Percentiles rank a stretch among this genome's conserved stretches.
phyloP scores from a whole-genome alignment of 1,140 invertebrate genomes.

The Drosophila bocqueti region DNA sequence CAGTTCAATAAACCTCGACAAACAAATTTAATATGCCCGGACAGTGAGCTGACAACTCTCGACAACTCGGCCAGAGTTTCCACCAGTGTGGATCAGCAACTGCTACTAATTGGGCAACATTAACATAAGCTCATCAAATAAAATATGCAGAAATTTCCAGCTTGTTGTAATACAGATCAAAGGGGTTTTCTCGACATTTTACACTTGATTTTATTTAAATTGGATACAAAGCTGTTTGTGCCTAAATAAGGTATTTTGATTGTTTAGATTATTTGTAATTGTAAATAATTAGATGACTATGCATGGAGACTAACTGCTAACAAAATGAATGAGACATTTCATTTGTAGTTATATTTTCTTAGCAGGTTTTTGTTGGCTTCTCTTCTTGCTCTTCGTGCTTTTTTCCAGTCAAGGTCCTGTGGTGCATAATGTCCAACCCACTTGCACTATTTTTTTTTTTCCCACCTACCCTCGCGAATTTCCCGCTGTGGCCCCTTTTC shows the following conservation, averaged over 20 bases:
- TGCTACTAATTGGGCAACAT: slow-evolving; percentile 73
- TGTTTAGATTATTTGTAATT: too few relatives aligned
- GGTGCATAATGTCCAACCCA: slow-evolving; percentile 58
- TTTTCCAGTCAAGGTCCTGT: slow-evolving; percentile 60
- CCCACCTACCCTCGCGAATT: slow-evolving; percentile 10
- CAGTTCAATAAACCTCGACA: slow-evolving; percentile 74
- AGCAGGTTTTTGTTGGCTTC: neutral
- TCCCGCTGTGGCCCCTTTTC: slow-evolving; percentile 4
- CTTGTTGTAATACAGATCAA: too few relatives aligned
- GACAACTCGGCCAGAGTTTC: slow-evolving; percentile 13
- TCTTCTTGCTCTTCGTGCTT: neutral
- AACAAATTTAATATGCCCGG: slow-evolving; percentile 75
- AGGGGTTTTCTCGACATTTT: too few relatives aligned
- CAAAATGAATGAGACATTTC: too few relatives aligned
- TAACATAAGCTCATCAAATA: slow-evolving; percentile 53
- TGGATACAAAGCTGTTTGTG: too few relatives aligned
- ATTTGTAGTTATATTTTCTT: neutral
- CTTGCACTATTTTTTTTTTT: slow-evolving; percentile 39
- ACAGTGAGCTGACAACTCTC: slow-evolving; percentile 30
- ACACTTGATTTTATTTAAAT: neutral
- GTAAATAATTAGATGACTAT: too few relatives aligned
- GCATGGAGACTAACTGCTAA: too few relatives aligned
- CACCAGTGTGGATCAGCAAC: slow-evolving; percentile 24
- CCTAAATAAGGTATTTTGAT: neutral
- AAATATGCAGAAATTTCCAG: slow-evolving; percentile 18